phyloP scores from a whole-genome alignment of 30 jellyfish, hydroid and myxozoan species.

The Turritopsis dohrnii region DNA sequence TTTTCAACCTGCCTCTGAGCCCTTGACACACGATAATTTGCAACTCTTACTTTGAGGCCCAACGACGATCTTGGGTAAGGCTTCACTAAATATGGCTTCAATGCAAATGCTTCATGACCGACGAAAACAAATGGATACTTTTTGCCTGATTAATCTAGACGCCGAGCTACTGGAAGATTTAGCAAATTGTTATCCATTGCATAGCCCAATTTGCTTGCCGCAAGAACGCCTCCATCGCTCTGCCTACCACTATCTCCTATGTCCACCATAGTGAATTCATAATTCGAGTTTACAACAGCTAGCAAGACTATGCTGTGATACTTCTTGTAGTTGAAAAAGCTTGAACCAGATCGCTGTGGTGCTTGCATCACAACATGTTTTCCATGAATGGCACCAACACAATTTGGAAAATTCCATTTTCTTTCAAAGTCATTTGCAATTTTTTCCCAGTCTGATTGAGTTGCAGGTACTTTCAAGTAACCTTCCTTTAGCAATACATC shows the following conservation, averaged over 20 bases:
- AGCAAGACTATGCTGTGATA: slow-evolving; percentile 46
- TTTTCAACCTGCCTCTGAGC: not conserved
- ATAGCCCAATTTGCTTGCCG: not conserved
- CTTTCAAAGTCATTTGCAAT: slow-evolving; percentile 44
- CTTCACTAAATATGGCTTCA: slow-evolving; percentile 37
- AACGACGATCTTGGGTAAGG: slow-evolving; percentile 33
- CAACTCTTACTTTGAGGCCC: not conserved
- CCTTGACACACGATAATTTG: not conserved
- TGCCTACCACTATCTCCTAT: slow-evolving; percentile 41
- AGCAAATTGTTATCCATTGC: slow-evolving; percentile 15
- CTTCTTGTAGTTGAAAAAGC: slow-evolving; percentile 44
- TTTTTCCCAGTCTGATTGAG: slow-evolving; percentile 29
- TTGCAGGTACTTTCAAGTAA: slow-evolving; percentile 28
- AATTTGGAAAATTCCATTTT: slow-evolving; percentile 53
- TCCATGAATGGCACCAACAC: slow-evolving; percentile 65
- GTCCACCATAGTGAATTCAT: slow-evolving; percentile 41
- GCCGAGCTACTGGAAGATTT: slow-evolving; percentile 52
- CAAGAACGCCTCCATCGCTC: slow-evolving; percentile 24
- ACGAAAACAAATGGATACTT: slow-evolving; percentile 50
- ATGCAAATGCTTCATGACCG: slow-evolving; percentile 65
- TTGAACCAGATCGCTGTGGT: slow-evolving; percentile 55
- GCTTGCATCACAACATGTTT: slow-evolving; percentile 50
- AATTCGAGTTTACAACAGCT: slow-evolving; percentile 43
- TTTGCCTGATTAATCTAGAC: slow-evolving; percentile 34
- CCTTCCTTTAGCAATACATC: slow-evolving; percentile 21